Evolutionary conservation across 1,140 invertebrate species (phyloP).

Genomic region (Rhopalosiphum maidis): DNA sequence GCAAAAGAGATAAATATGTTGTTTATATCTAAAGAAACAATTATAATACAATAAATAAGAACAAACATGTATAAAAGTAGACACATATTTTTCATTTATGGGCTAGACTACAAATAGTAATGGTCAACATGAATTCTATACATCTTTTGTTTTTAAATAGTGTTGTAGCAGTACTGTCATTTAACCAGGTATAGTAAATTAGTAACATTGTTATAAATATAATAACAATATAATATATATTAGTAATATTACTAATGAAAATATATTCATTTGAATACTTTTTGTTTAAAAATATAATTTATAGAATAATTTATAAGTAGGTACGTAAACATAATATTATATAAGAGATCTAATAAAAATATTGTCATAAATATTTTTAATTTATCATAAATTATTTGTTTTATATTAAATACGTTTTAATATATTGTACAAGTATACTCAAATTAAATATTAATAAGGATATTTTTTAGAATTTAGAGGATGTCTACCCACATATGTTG

Average conservation of each 20-base stretch:
- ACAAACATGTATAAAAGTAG: not conserved
- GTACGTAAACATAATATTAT: not conserved
- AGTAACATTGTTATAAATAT: slow-evolving; percentile 7
- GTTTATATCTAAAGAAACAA: not conserved
- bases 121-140: not conserved
- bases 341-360: not conserved
- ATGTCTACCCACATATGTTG: too few relatives aligned
- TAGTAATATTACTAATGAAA: not conserved
- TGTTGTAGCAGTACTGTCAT: not conserved
- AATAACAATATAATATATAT: too few relatives aligned
- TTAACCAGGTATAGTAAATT: slow-evolving; percentile 23
- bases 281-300: not conserved
- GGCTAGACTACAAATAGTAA: not conserved
- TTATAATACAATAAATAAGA: not conserved
- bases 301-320: not conserved
- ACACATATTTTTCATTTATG: not conserved
- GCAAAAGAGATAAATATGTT: slow-evolving; percentile 22
- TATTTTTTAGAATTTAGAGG: too few relatives aligned
- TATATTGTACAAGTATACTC: not conserved
- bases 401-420: not conserved
- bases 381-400: not conserved
- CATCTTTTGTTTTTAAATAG: not conserved
- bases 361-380: not conserved
- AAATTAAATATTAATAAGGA: not conserved
- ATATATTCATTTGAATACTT: not conserved